A percentile compares a stretch with the other conserved stretches of the same genome.
These are phyloP conservation scores for Lepidurus arcticus DNA, from an alignment of 1,140 invertebrate species.

Conservation along the genomic window DNA sequence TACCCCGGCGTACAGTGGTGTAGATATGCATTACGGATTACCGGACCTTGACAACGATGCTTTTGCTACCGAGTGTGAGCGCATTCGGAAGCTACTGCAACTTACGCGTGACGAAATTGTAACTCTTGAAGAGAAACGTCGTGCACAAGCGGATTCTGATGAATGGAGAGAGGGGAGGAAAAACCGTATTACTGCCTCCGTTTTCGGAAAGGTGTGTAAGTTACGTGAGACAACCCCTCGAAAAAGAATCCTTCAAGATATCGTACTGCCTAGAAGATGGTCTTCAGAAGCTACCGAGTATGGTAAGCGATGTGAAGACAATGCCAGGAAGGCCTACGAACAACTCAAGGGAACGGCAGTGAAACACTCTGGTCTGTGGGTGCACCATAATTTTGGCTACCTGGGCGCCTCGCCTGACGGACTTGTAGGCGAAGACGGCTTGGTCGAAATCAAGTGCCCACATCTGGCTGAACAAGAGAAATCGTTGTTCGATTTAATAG, in stretches of 20 bases:
- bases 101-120: neutral
- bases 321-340: neutral
- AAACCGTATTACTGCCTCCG: neutral
- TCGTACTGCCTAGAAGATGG: neutral
- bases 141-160: neutral
- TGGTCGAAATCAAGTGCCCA: conserved; percentile 45
- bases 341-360: neutral
- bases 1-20: neutral
- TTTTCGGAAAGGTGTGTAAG: neutral
- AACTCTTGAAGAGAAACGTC: neutral
- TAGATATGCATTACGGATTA: neutral
- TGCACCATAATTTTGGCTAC: neutral
- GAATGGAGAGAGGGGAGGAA: neutral
- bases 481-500: neutral
- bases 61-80: neutral
- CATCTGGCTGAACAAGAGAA: conserved; percentile 35
- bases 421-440: conserved; percentile 41
- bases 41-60: neutral
- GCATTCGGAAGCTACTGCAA: neutral
- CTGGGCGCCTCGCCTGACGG: conserved; percentile 46
- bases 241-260: no score
- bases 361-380: neutral
- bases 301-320: neutral
- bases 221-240: neutral
- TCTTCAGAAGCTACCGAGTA: neutral